Percentiles rank a stretch among this genome's conserved stretches.
Evolutionary conservation across 1,140 invertebrate species (phyloP).

Genomic region (Trichomalopsis sarcophagae): DNA sequence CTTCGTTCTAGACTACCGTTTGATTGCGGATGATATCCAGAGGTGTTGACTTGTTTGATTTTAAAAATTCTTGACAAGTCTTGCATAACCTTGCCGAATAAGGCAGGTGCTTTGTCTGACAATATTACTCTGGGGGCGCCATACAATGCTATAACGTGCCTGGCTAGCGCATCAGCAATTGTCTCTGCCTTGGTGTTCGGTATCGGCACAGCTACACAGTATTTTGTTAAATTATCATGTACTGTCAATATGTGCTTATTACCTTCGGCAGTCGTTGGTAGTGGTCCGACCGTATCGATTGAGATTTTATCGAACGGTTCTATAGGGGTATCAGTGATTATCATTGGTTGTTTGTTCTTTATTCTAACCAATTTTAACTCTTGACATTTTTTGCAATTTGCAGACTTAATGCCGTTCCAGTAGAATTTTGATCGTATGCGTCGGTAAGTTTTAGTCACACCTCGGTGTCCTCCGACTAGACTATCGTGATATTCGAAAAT

Average conservation of each 20-base stretch:
- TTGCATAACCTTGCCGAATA: too few species aligned
- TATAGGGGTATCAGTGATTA: neutral
- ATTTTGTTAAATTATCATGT: neutral
- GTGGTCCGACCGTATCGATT: conserved; percentile 16
- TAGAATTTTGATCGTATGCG: neutral
- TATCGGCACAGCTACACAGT: neutral
- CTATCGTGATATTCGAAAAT: neutral
- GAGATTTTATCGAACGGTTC: conserved; percentile 24
- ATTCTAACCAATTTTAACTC: neutral
- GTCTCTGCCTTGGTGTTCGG: neutral
- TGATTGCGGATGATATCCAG: too few species aligned
- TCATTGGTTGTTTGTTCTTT: conserved; percentile 34
- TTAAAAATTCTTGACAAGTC: too few species aligned
- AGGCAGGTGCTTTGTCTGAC: neutral
- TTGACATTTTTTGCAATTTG: conserved; percentile 10
- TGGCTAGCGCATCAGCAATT: neutral
- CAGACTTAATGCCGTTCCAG: too few species aligned
- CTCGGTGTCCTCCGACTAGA: conserved; percentile 2
- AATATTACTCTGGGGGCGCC: neutral
- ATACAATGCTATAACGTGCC: too few species aligned
- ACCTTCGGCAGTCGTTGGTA: neutral
- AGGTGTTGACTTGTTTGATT: too few species aligned
- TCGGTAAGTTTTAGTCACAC: neutral
- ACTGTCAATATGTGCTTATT: conserved; percentile 26
- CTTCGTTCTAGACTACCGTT: too few species aligned